Conservation (phyloP, 2,888 invertebrate genomes). For the Phorcus lineatus region DNA sequence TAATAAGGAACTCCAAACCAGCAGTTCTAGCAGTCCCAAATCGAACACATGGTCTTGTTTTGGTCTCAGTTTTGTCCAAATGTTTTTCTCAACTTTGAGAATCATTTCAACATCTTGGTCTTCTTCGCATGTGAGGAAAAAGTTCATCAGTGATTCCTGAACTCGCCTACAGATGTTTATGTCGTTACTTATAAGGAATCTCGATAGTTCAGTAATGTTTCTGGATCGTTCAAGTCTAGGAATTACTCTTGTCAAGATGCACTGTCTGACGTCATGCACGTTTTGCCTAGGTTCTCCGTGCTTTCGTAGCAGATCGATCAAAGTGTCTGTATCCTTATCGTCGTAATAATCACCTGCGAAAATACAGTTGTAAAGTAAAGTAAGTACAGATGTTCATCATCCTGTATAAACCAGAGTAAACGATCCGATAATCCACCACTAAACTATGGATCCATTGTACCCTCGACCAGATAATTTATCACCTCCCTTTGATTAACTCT, state of each 20-base stretch:
- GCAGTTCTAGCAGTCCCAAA: neutral
- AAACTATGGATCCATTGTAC: too few species aligned
- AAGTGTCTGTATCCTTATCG: too few species aligned
- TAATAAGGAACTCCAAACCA: neutral
- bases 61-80: neutral
- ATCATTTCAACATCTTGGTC: neutral
- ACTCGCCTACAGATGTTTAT: neutral
- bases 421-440: too few species aligned
- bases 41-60: conserved; percentile 7
- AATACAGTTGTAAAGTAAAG: too few species aligned
- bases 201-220: neutral
- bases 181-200: neutral
- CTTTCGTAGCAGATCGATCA: too few species aligned
- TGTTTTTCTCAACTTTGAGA: neutral
- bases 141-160: neutral
- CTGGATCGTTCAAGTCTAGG: neutral
- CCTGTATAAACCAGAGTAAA: too few species aligned
- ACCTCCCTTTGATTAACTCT: too few species aligned
- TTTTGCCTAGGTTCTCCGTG: too few species aligned
- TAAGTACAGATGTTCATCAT: too few species aligned
- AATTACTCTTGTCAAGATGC: neutral
- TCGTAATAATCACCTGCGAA: too few species aligned
- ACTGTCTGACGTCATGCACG: neutral
- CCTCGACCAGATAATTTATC: too few species aligned
- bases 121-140: neutral